phyloP scores from a whole-genome alignment of 2,888 invertebrate species.

The Trimorus sp. region DNA sequence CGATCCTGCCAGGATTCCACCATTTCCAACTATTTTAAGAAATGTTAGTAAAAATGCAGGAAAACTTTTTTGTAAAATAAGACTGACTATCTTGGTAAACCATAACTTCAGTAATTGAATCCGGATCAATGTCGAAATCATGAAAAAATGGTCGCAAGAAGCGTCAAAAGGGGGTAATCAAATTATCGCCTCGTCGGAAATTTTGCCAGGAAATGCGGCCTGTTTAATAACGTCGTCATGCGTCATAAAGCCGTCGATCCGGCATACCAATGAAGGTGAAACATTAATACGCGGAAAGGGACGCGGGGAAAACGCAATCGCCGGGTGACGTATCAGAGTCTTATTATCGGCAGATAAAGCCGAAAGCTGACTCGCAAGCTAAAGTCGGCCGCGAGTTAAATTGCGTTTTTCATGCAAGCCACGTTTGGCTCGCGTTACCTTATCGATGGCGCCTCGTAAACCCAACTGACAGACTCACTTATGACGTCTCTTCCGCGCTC shows the following conservation, averaged over 20 bases:
- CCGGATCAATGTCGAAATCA: too few species aligned
- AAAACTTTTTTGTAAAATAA: too few species aligned
- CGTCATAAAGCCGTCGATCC: conserved; percentile 38
- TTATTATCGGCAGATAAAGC: conserved; percentile 69
- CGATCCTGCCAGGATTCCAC: too few species aligned
- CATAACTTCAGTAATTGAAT: too few species aligned
- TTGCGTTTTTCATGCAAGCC: conserved; percentile 68
- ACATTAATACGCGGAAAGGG: conserved; percentile 48
- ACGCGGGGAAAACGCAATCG: conserved; percentile 57
- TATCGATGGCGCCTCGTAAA: conserved; percentile 70
- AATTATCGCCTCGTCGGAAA: conserved; percentile 28
- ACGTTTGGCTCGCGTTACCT: conserved; percentile 68
- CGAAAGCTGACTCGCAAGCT: conserved; percentile 73
- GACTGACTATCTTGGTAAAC: too few species aligned
- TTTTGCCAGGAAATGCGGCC: conserved; percentile 11
- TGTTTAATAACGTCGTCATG: conserved; percentile 44
- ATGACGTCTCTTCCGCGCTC: conserved; percentile 48
- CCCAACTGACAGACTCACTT: conserved; percentile 61
- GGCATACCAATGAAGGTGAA: conserved; percentile 49
- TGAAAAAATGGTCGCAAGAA: not conserved
- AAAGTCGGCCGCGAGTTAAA: conserved; percentile 67
- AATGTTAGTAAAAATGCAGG: too few species aligned
- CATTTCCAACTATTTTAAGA: too few species aligned
- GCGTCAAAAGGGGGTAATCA: conserved; percentile 15
- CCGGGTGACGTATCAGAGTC: conserved; percentile 60